Evolutionary conservation across 2,888 invertebrate genomes (phyloP).

Genomic region (Lepeophtheirus nordmannii): DNA sequence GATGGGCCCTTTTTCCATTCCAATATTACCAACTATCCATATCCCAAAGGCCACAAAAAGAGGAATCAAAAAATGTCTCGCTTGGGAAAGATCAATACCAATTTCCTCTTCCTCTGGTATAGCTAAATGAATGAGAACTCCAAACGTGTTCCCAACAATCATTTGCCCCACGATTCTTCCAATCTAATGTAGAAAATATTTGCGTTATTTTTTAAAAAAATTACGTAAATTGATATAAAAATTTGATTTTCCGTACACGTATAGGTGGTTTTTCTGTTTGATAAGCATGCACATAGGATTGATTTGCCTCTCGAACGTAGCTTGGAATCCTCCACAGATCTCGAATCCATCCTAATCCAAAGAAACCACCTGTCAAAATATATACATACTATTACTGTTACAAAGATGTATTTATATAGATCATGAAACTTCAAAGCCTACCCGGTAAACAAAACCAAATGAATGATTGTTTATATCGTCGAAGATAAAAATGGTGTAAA

Average conservation of each 20-base stretch:
- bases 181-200: constrained; percentile 7
- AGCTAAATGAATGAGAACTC: background rate
- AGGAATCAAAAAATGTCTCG: background rate
- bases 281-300: constrained; percentile 30
- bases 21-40: constrained; percentile 23
- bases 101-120: constrained; percentile 20
- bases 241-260: background rate
- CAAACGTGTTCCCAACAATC: constrained; percentile 19
- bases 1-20: constrained; percentile 15
- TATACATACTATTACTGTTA: background rate
- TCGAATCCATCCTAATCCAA: constrained; percentile 67
- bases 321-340: constrained; percentile 68
- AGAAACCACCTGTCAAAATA: constrained; percentile 50
- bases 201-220: background rate
- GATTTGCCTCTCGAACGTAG: constrained; percentile 55
- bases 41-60: constrained; percentile 9
- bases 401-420: background rate
- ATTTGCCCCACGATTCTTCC: background rate
- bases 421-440: background rate
- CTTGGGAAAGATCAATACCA: constrained; percentile 11
- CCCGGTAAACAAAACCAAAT: constrained; percentile 44
- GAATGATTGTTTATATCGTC: constrained; percentile 74
- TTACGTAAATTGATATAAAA: background rate
- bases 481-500: constrained; percentile 74
- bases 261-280: background rate